These are phyloP conservation scores for Poecile atricapillus DNA, from an alignment of 2,113 vertebrate genomes.

Conservation along the genomic window DNA sequence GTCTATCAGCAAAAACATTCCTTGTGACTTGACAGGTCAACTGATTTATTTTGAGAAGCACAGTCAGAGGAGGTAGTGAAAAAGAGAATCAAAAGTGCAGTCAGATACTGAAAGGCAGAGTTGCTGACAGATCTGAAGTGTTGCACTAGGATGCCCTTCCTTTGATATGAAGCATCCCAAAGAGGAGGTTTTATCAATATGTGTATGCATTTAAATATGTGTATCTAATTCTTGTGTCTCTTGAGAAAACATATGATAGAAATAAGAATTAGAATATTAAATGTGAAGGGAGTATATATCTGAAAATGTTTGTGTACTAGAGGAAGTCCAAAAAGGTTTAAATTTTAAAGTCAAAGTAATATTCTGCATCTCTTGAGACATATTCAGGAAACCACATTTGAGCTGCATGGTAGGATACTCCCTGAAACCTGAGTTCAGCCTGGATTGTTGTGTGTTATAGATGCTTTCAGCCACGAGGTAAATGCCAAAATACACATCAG, in stretches of 20 bases:
- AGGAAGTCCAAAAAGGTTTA: not conserved
- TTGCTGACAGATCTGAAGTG: not conserved
- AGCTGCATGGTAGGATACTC: not conserved
- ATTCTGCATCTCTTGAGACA: not conserved
- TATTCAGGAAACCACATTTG: not conserved
- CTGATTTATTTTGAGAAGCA: not conserved
- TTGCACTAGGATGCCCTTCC: not conserved
- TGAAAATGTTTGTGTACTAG: not conserved
- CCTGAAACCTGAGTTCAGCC: not conserved
- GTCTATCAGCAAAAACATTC: not conserved
- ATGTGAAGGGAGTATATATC: not conserved
- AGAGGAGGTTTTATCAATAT: not conserved
- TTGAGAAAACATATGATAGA: not conserved
- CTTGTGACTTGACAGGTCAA: not conserved
- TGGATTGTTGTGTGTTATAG: not conserved
- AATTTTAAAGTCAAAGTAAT: not conserved
- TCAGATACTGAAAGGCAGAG: not conserved
- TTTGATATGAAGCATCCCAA: not conserved
- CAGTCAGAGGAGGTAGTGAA: not conserved
- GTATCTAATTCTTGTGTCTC: not conserved
- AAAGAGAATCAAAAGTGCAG: not conserved
- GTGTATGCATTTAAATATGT: not conserved
- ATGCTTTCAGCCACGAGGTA: not conserved
- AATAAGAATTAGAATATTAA: not conserved
- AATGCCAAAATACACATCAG: not conserved